Base-by-base conservation (phyloP, 2,113 vertebrate genomes). In the Ardeotis arabs region DNA sequence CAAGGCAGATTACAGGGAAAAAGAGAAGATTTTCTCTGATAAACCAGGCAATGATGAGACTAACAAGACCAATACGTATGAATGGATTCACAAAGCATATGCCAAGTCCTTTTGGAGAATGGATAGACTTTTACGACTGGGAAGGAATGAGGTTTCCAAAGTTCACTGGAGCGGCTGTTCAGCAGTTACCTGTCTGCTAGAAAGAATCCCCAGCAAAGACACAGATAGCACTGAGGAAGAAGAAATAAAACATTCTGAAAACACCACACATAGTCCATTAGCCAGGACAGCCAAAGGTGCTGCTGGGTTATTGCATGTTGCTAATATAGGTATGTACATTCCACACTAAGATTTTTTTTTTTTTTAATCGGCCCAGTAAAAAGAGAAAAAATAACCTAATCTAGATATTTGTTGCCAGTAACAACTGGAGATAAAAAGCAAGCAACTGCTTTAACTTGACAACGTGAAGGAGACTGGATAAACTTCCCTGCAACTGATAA, bases 161-260 rank as follows among this genome's bases (percentile, higher is more conserved):
- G 92, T 97, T 77, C 83, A 49, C 37, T 98, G 98, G 97, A 98
- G 97, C 11, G 97, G 98, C 67, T 98, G 97, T 50, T 97, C 97
- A 19, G 96, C 63, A 1, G 70, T 97, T 28, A 84, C 96, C 28
- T 98, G 98, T 70, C 50, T 98, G 21, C 35, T 98, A 56, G 98
- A 98, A 90, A 87, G 75, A 39, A 35, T 76, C 45, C 41, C 49
- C 33, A 84, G 44, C 0, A 0, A 76, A 87, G 55, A 92, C 28
- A 50, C 19, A 47, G 47, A 58, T 4, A 20, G 53, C 58, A 87
- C 45, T 11, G 12, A 64, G 33, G 29, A 85, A 50, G 79, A 74
- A 84, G 44, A 69, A 33, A 50, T 18, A 39, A 56, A 83, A 16
- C 35, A 9, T 29, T 49, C 5, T 52, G 86, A 55, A 95, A 90